A percentile compares a stretch with the other conserved stretches of the same genome.
Conservation (phyloP, 2,888 invertebrate species). For the Nymphalis polychloros region DNA sequence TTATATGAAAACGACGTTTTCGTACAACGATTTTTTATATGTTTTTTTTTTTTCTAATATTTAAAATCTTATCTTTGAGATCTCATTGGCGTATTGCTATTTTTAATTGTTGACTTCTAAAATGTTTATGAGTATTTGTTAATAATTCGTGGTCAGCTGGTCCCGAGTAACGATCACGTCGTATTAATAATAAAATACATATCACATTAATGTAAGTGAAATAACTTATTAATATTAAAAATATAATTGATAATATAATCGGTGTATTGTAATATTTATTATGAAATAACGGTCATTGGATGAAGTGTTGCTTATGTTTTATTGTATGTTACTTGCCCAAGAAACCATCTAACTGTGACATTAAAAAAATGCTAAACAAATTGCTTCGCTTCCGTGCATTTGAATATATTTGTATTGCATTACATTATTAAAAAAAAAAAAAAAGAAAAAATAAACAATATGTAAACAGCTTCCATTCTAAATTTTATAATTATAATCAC, state of each 20-base stretch:
- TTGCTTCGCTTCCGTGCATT: background rate
- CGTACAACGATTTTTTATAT: conserved; percentile 3
- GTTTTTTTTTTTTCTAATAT: conserved; percentile 3
- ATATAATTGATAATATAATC: conserved; percentile 18
- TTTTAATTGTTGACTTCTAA: conserved; percentile 7
- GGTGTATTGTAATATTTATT: conserved; percentile 20
- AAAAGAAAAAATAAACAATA: background rate
- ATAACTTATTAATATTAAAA: conserved; percentile 16
- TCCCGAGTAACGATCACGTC: background rate
- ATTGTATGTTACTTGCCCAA: background rate
- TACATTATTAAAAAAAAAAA: background rate
- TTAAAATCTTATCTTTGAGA: conserved; percentile 4
- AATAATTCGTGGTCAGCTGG: background rate
- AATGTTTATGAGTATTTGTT: conserved; percentile 16
- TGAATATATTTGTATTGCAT: background rate
- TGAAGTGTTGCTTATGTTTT: background rate
- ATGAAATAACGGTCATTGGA: background rate
- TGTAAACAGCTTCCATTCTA: background rate
- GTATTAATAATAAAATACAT: conserved; percentile 30
- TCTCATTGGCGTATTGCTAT: conserved; percentile 9
- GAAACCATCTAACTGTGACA: background rate
- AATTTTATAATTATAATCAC: background rate
- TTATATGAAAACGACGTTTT: background rate
- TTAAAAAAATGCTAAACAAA: background rate
- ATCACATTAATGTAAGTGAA: conserved; percentile 29